Evolutionary conservation across 2,888 invertebrate genomes (phyloP).

Genomic region (Bimastos eiseni): DNA sequence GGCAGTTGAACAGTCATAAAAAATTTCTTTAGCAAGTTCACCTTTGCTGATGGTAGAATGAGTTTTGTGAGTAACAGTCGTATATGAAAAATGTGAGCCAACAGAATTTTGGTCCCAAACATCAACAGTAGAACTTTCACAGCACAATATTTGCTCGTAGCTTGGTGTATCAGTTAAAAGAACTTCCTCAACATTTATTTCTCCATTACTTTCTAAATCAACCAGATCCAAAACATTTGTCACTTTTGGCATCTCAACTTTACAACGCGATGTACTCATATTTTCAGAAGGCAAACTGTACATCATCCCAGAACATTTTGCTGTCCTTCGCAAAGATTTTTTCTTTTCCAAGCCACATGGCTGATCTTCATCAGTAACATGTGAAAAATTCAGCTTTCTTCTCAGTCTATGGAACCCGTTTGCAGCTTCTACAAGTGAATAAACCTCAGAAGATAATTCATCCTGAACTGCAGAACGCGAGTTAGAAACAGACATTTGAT

Average conservation of each 20-base stretch:
- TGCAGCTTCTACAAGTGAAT: not conserved
- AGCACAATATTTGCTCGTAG: not conserved
- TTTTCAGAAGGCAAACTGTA: not conserved
- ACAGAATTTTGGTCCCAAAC: not conserved
- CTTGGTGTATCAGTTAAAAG: not conserved
- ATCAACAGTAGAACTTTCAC: not conserved
- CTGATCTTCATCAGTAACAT: not conserved
- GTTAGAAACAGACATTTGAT: not conserved
- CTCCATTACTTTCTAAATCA: not conserved
- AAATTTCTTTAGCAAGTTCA: not conserved
- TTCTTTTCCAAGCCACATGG: not conserved
- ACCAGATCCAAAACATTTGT: not conserved
- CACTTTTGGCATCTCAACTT: not conserved
- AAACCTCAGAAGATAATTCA: not conserved
- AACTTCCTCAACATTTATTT: not conserved
- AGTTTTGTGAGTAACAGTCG: not conserved
- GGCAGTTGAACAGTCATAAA: not conserved
- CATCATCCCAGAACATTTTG: not conserved
- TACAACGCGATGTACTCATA: not conserved
- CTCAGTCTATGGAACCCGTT: not conserved
- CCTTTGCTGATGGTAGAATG: not conserved
- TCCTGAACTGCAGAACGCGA: not conserved
- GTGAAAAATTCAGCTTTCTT: constrained; percentile 13
- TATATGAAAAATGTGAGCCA: not conserved
- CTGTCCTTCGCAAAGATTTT: not conserved